Evolutionary conservation across 2,888 invertebrate genomes (phyloP), one percentile per base, ranked within the genome.

Genomic region (Anticlea derivata): DNA sequence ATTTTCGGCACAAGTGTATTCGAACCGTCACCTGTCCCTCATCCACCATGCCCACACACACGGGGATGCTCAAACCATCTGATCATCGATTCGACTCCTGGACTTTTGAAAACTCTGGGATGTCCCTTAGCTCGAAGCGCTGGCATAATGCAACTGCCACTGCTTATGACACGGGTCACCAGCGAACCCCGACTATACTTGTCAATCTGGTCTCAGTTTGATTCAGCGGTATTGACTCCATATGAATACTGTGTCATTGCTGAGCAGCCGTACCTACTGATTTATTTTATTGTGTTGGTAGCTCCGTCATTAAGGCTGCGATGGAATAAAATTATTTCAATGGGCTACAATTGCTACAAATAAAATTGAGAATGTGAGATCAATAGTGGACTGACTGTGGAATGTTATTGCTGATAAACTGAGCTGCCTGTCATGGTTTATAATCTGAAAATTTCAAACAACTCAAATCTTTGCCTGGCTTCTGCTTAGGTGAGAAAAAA

Each of bases 201-300:
- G 57, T 61, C 59, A 61, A 53, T 59, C 45, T 22, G 33, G 27
- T 26, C 50, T 30, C 45, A 33, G 47, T 50, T 53, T 45, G 55
- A 61, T 50, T 55, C 59, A 50, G 48, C 56, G 52, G 49, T 45
- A 55, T 56, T 55, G 55, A 47, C 47, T 37, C 30, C 44, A 40
- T 39, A 43, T 57, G 53, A 55, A 53, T 61, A 58, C 55, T 49
- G 38, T 55, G 54, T 51, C 58, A 60, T 44, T 53, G 48, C 48
- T 34, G 50, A 43, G 51, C 41, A 20, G 39, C 35, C 35, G 38
- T 33, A 41, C 35, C 12, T 33, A 38, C 48, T 24, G 27, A 37
- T 30, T 13, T 41, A 29, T 48, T 54, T 44, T 44, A 44, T 47
- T 55, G 46, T 49, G 47, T 10, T 51, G 51, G 43, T 39, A 52